A percentile compares a stretch with the other conserved stretches of the same genome.
phyloP scores from a whole-genome alignment of 2,797 vertebrate genomes.

The Bradypodion ventrale region DNA sequence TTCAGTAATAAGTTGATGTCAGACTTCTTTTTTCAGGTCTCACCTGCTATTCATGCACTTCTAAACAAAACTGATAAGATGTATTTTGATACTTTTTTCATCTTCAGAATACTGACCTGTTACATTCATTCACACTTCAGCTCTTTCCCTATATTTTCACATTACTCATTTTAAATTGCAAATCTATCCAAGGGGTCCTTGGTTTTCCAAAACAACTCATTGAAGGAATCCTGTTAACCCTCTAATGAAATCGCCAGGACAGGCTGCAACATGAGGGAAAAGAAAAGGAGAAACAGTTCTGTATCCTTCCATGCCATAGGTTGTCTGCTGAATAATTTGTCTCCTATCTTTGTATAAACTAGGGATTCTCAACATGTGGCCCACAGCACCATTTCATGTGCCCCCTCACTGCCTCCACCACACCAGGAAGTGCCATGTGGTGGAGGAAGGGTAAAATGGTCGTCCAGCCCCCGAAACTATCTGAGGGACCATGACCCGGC shows the following conservation, averaged over 20 bases:
- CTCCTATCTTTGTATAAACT: conserved; percentile 44
- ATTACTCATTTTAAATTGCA: conserved; percentile 51
- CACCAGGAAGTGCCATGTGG: too few species aligned
- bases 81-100: background rate
- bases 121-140: conserved; percentile 20
- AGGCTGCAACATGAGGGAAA: conserved; percentile 35
- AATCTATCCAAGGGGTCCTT: conserved; percentile 40
- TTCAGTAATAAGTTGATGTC: background rate
- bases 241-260: conserved; percentile 57
- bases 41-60: background rate
- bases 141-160: conserved; percentile 32
- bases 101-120: background rate
- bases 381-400: too few species aligned
- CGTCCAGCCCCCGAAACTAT: too few species aligned
- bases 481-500: too few species aligned
- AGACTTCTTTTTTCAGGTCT: background rate
- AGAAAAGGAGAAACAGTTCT: conserved; percentile 50
- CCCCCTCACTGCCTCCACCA: too few species aligned
- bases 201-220: conserved; percentile 38
- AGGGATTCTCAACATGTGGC: too few species aligned
- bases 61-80: conserved; percentile 1
- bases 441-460: too few species aligned
- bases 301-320: conserved; percentile 20
- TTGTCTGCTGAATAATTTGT: conserved; percentile 29
- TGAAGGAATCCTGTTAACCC: conserved; percentile 49